Evolutionary conservation across 2,797 vertebrate species (phyloP).

Genomic region (Denticeps clupeoides): DNA sequence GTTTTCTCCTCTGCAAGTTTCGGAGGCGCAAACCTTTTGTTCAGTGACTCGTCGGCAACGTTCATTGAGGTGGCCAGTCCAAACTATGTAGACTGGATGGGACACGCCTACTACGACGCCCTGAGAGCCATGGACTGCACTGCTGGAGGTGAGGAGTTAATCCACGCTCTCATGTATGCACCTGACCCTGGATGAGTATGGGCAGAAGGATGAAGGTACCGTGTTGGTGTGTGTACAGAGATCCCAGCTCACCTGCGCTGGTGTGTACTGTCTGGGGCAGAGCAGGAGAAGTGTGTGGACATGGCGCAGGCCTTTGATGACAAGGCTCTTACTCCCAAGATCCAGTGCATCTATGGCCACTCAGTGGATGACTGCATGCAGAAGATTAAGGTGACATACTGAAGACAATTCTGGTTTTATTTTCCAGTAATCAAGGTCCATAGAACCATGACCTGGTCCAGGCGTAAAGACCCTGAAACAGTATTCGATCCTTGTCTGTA

Average conservation of each 20-base stretch:
- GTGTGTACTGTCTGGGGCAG: constrained; percentile 73
- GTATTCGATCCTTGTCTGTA: too few species aligned
- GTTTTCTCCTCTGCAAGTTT: background rate
- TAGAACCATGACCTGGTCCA: too few species aligned
- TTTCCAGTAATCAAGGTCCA: too few species aligned
- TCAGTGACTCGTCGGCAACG: constrained; percentile 45
- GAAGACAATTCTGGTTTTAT: too few species aligned
- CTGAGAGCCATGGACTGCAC: constrained; percentile 73
- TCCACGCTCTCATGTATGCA: background rate
- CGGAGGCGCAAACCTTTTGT: background rate
- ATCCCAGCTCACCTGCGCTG: constrained; percentile 64
- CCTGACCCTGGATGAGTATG: background rate
- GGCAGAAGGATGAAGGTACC: background rate
- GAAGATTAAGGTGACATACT: constrained; percentile 51
- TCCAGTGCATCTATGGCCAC: constrained; percentile 69
- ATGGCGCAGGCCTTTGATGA: constrained; percentile 67
- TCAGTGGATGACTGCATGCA: constrained; percentile 72
- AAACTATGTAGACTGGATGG: constrained; percentile 73
- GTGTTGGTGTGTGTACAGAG: constrained; percentile 32
- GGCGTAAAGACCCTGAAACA: background rate
- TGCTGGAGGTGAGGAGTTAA: constrained; percentile 52
- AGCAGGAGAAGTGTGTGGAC: constrained; percentile 77
- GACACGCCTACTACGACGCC: constrained; percentile 58
- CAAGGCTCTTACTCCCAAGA: constrained; percentile 59
- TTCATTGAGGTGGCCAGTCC: constrained; percentile 51